phyloP scores from a whole-genome alignment of 2,113 vertebrate species.

The Microtus oregoni region DNA sequence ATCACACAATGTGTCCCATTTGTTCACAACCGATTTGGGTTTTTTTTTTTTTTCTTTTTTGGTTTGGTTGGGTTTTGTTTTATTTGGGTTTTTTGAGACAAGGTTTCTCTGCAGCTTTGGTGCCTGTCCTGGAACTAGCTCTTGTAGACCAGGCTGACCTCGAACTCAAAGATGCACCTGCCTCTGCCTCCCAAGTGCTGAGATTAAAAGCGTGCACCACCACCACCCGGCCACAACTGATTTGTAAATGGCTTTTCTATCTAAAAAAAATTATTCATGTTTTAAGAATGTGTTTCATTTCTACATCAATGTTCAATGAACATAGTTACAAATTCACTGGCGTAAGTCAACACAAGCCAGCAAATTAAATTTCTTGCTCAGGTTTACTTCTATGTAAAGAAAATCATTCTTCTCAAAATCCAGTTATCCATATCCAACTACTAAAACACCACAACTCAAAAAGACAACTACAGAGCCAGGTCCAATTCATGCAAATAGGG shows the following conservation, averaged over 20 bases:
- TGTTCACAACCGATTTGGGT: not conserved
- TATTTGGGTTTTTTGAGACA: too few relatives aligned
- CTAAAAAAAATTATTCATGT: constrained; percentile 17
- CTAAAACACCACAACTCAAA: constrained; percentile 5
- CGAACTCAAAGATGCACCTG: too few relatives aligned
- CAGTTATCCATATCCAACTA: constrained; percentile 21
- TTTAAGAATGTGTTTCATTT: not conserved
- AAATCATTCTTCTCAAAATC: constrained; percentile 33
- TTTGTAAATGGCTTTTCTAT: not conserved
- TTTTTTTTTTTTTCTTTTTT: too few relatives aligned
- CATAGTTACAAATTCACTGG: constrained; percentile 13
- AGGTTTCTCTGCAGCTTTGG: too few relatives aligned
- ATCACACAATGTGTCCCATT: not conserved
- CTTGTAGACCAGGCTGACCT: too few relatives aligned
- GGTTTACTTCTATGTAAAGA: constrained; percentile 26
- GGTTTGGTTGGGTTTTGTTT: too few relatives aligned
- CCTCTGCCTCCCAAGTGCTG: too few relatives aligned
- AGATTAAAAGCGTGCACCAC: too few relatives aligned
- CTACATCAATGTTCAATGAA: constrained; percentile 11
- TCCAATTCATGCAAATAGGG: not conserved
- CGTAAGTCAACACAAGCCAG: not conserved
- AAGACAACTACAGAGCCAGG: not conserved
- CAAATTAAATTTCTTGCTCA: not conserved
- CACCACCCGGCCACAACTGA: not conserved
- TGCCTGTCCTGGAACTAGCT: too few relatives aligned